These are phyloP conservation scores for Aphaenogaster floridana DNA, from an alignment of 1,140 invertebrate species.

Conservation along the genomic window DNA sequence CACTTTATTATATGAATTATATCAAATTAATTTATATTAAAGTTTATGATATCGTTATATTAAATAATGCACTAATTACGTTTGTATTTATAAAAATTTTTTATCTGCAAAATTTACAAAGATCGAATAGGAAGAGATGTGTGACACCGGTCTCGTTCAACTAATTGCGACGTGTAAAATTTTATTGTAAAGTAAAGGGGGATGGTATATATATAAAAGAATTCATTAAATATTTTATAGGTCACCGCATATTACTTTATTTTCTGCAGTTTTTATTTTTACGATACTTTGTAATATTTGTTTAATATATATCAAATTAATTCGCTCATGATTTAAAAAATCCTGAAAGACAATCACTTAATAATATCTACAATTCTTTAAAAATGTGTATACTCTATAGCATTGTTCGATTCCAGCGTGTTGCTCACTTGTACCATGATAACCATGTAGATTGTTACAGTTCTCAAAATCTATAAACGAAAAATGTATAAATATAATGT, in stretches of 20 bases:
- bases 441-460: conserved; percentile 55
- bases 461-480: conserved; percentile 47
- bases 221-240: not conserved
- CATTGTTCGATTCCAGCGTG: not conserved
- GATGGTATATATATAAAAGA: not conserved
- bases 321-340: not conserved
- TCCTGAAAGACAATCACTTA: not conserved
- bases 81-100: not conserved
- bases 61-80: not conserved
- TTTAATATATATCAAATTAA: not conserved
- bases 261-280: conserved; percentile 3
- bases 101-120: not conserved
- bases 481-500: not conserved
- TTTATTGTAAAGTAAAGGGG: not conserved
- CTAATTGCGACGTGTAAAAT: not conserved
- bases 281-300: not conserved
- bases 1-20: not conserved
- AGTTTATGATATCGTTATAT: not conserved
- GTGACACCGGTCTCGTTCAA: not conserved
- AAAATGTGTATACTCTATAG: not conserved
- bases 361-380: not conserved
- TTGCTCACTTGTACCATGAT: conserved; percentile 66
- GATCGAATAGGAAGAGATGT: not conserved
- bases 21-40: not conserved
- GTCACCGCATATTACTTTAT: not conserved